Evolutionary conservation across 2,888 invertebrate genomes (phyloP).

Genomic region (Caprella mutica): DNA sequence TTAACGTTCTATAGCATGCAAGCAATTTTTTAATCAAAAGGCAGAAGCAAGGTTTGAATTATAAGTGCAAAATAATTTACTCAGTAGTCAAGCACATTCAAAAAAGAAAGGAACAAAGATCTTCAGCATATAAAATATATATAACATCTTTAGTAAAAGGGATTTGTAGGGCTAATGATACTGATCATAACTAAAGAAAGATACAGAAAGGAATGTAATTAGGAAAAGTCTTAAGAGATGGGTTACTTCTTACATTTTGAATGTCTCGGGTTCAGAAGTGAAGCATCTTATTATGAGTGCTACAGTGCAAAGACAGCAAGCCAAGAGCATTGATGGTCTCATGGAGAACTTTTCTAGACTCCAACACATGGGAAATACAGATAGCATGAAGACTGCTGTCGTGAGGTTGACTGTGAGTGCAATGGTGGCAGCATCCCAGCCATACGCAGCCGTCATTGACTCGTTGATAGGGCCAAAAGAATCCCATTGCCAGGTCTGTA

Average conservation of each 20-base stretch:
- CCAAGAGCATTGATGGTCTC: conserved; percentile 10
- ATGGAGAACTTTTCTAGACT: conserved; percentile 16
- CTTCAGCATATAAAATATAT: no score
- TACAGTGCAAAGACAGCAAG: conserved; percentile 36
- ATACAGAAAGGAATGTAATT: no score
- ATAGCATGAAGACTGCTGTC: conserved; percentile 14
- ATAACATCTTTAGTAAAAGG: no score
- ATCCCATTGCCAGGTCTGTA: conserved; percentile 26
- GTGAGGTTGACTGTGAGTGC: conserved; percentile 25
- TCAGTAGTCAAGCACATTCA: no score
- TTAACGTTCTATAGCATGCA: no score
- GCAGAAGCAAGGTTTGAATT: no score
- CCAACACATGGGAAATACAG: conserved; percentile 23
- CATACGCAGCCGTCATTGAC: conserved; percentile 19
- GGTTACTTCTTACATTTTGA: conserved; percentile 36
- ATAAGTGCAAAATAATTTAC: no score
- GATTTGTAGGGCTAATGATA: no score
- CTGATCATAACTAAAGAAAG: no score
- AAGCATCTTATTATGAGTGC: conserved; percentile 38
- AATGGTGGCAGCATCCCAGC: conserved; percentile 21
- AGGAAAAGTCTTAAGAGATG: no score
- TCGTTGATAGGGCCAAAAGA: conserved; percentile 30
- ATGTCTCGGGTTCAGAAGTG: conserved; percentile 35
- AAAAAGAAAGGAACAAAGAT: no score
- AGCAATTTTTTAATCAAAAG: no score